Base-by-base conservation (phyloP, 2,113 vertebrate species). In the Brienomyrus longianalis region DNA sequence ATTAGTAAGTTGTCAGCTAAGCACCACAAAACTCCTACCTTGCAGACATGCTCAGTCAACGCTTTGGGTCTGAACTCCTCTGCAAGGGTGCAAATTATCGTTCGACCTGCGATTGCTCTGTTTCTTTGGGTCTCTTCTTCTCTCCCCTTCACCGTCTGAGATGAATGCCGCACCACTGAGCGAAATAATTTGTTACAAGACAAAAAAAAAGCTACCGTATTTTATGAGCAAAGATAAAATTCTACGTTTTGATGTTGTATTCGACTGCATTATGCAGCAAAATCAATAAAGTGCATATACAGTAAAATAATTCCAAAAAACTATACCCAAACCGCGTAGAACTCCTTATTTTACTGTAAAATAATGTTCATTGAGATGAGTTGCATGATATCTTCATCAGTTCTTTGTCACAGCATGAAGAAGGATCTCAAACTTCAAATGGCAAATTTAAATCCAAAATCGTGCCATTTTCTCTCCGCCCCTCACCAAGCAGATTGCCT, bases 1-100 rank as follows among this genome's bases (percentile, higher is more conserved):
- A 95, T 95, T 95, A 95, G 93, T 92, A 92, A 93, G 89, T 90
- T 95, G 95, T 95, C 95, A 95, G 92, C 93, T 91, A 91, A 87
- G 93, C 77, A 77, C 77, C 77, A 27, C 87, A 27, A 90, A 91
- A 80, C 89, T 89, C 89, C 52, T 70, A 35, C 66, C 52, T 59
- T 62, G 35, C 89, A 89, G 89, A 89, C 74, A 54, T 43, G 43
- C 74, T 45, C 39, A 89, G 54, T 43, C 51, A 45, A 43, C 23
- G 35, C 80, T 52, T 84, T 52, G 43, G 17, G 23, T 84, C 39
- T 89, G 80, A 19, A 43, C 51, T 21, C 23, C 51, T 15, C 19
- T 87, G 15, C 56, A 45, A 45, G 52, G 54, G 87, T 62, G 89
- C 45, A 89, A 89, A 85, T 85, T 59, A 84, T 59, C 23, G 6